These are phyloP conservation scores for Hydrochoerus hydrochaeris DNA, from an alignment of 2,113 vertebrate genomes.

Conservation along the genomic window DNA sequence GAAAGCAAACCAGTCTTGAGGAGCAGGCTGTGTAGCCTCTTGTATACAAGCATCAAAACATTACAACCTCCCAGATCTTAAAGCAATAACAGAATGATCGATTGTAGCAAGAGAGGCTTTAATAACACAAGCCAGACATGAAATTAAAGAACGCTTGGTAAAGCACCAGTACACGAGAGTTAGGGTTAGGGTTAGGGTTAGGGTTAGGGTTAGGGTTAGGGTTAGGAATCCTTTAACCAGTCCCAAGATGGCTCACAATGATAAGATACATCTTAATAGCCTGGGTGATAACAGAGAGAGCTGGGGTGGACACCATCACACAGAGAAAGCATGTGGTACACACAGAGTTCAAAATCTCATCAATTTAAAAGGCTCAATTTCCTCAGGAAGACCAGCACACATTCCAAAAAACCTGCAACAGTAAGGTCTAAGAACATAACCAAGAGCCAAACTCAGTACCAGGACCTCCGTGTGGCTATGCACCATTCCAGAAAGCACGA, in stretches of 20 bases:
- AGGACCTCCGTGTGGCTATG: background rate
- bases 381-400: background rate
- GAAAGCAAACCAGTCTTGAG: background rate
- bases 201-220: too few relatives aligned
- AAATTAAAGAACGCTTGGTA: conserved; percentile 3
- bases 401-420: background rate
- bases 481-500: background rate
- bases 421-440: background rate
- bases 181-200: too few relatives aligned
- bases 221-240: conserved; percentile 12
- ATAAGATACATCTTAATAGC: background rate
- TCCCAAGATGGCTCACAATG: background rate
- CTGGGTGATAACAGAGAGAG: background rate
- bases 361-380: background rate
- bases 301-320: background rate
- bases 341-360: background rate
- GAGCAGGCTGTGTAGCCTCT: background rate
- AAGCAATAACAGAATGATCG: background rate
- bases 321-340: background rate
- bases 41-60: background rate
- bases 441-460: background rate
- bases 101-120: background rate
- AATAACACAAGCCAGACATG: background rate
- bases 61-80: background rate
- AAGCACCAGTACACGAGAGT: background rate